Evolutionary conservation across 2,113 vertebrate species (phyloP).

Genomic region (Atherinomorus stipes): DNA sequence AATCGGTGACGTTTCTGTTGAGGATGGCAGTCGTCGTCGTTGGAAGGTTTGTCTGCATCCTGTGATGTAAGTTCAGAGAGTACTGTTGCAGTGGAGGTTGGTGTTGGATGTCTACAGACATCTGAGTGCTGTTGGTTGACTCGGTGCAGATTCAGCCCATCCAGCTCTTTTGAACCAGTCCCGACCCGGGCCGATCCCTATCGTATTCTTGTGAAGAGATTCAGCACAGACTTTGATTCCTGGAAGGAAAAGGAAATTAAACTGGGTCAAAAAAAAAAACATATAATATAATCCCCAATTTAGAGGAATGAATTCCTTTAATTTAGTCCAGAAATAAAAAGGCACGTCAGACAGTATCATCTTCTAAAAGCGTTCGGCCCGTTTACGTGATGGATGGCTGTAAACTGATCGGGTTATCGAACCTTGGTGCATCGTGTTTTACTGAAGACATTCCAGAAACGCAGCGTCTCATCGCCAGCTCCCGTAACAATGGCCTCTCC

Average conservation of each 20-base stretch:
- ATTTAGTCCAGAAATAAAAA: not conserved
- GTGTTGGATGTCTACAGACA: constrained; percentile 9
- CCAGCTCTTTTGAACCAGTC: constrained; percentile 15
- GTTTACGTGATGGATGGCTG: not conserved
- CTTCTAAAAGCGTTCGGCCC: not conserved
- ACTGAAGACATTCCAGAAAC: constrained; percentile 89
- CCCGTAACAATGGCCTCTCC: constrained; percentile 88
- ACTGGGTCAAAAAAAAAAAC: not conserved
- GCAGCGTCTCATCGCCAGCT: constrained; percentile 86
- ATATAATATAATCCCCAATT: not conserved
- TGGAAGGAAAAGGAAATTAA: constrained; percentile 38
- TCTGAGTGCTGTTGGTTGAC: constrained; percentile 7
- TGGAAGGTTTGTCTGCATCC: constrained; percentile 27
- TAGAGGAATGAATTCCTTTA: not conserved
- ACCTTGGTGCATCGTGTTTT: constrained; percentile 89
- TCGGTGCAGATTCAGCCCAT: constrained; percentile 10
- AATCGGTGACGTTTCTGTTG: constrained; percentile 47
- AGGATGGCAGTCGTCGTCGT: constrained; percentile 37
- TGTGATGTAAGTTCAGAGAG: constrained; percentile 5
- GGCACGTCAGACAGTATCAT: not conserved
- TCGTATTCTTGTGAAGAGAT: constrained; percentile 88
- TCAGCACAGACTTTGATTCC: constrained; percentile 88
- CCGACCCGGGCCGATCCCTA: constrained; percentile 61
- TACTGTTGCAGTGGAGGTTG: constrained; percentile 4
- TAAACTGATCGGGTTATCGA: fast-evolving